A percentile compares a stretch with the other conserved stretches of the same genome.
Conservation (phyloP, 2,888 invertebrate species). For the Drosophila cognata region DNA sequence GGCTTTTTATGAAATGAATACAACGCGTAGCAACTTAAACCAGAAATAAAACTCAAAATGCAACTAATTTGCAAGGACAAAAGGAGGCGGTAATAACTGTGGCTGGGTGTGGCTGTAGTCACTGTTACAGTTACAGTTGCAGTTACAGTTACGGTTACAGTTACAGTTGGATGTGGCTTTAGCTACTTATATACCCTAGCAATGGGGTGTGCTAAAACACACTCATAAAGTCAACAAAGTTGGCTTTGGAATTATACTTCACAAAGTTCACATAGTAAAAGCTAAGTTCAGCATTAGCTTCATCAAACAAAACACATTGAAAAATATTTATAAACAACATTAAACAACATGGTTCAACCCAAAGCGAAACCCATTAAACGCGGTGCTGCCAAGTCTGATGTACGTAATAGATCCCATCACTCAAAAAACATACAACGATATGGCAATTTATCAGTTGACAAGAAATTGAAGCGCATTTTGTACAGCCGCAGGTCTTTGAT, state of each 20-base stretch:
- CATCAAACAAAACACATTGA: background rate
- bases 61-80: conserved; percentile 67
- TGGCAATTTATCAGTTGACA: background rate
- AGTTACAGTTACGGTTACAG: background rate
- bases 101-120: conserved; percentile 18
- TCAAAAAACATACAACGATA: background rate
- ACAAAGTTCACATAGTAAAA: background rate
- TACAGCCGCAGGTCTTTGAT: background rate
- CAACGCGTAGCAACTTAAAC: conserved; percentile 38
- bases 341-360: background rate
- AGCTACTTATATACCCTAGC: conserved; percentile 7
- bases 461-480: background rate
- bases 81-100: conserved; percentile 26
- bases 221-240: conserved; percentile 1
- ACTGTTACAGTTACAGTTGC: conserved; percentile 1
- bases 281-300: background rate
- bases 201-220: conserved; percentile 8
- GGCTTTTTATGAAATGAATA: conserved; percentile 40
- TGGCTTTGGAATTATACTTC: background rate
- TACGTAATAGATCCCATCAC: background rate
- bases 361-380: background rate
- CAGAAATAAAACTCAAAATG: conserved; percentile 63
- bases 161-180: conserved; percentile 21
- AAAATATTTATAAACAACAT: background rate
- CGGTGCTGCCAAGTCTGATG: background rate